phyloP scores from a whole-genome alignment of 2,888 invertebrate species.

The Phoenoteleia sp. region DNA sequence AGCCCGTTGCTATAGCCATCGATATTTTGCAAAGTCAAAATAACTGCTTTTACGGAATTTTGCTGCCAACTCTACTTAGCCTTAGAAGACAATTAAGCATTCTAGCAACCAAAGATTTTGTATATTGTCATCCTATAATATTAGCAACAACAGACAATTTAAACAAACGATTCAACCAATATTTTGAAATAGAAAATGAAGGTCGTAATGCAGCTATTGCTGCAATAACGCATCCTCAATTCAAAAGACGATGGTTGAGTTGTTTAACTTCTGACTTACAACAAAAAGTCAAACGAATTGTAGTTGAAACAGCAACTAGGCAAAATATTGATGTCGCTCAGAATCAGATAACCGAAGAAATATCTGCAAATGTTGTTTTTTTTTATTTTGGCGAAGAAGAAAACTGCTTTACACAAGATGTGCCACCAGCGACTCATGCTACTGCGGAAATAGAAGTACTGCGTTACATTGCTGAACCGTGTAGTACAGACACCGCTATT shows the following conservation, averaged over 20 bases:
- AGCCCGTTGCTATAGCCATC: neutral
- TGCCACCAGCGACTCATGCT: neutral
- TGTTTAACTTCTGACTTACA: neutral
- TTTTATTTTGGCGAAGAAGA: neutral
- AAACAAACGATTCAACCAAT: neutral
- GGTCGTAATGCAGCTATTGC: neutral
- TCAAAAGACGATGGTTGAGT: neutral
- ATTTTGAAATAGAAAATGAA: neutral
- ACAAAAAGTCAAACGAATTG: neutral
- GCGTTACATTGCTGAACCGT: neutral
- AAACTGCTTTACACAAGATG: neutral
- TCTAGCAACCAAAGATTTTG: neutral
- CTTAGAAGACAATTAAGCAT: neutral
- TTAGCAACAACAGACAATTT: neutral
- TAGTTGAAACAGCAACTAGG: neutral
- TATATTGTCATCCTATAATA: slow-evolving; percentile 6
- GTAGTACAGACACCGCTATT: too few relatives aligned
- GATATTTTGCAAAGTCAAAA: slow-evolving; percentile 12
- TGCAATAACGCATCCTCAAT: neutral
- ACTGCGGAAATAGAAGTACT: neutral
- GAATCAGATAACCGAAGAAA: neutral
- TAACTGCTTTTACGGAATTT: neutral
- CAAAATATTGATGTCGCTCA: too few relatives aligned
- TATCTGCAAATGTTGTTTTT: neutral
- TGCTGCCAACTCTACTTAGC: neutral